A percentile compares a stretch with the other conserved stretches of the same genome.
Evolutionary conservation across 2,113 vertebrate species (phyloP).

Genomic region (Albula glossodonta): DNA sequence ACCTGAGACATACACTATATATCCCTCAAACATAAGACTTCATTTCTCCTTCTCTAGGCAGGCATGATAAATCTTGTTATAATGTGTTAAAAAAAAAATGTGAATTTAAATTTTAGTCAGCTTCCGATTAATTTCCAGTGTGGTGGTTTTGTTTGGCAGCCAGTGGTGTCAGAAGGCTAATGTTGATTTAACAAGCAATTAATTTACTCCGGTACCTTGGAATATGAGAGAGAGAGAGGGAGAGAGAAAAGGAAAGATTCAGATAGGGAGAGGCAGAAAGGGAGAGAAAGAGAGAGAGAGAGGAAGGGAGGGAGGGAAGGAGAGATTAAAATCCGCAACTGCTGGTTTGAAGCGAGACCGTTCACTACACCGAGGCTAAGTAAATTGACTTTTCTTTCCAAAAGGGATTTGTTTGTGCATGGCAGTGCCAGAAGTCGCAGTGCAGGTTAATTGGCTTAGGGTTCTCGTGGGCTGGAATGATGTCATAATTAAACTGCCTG

Average conservation of each 20-base stretch:
- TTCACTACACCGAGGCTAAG: slow-evolving; percentile 29
- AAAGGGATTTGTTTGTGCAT: slow-evolving; percentile 57
- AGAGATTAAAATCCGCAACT: slow-evolving; percentile 53
- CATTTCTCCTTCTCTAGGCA: not conserved
- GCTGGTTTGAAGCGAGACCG: slow-evolving; percentile 43
- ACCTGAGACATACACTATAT: too few species aligned
- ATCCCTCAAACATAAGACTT: not conserved
- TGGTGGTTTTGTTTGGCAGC: slow-evolving; percentile 43
- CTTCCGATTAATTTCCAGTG: slow-evolving; percentile 11
- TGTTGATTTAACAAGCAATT: slow-evolving; percentile 67
- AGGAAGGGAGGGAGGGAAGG: slow-evolving; percentile 22
- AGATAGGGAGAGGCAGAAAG: not conserved
- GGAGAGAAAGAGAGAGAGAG: not conserved
- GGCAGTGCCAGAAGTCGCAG: slow-evolving; percentile 45
- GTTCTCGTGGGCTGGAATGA: slow-evolving; percentile 57
- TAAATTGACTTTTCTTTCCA: slow-evolving; percentile 37
- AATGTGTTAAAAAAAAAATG: not conserved
- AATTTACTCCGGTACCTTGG: slow-evolving; percentile 49
- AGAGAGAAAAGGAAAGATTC: not conserved
- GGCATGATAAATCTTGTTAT: not conserved
- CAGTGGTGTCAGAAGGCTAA: slow-evolving; percentile 62
- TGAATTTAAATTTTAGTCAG: slow-evolving; percentile 9
- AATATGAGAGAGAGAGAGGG: slow-evolving; percentile 40
- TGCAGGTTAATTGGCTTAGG: slow-evolving; percentile 60
- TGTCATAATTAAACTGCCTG: slow-evolving; percentile 44